Evolutionary conservation across 2,888 invertebrate species (phyloP), one percentile per base, ranked within the genome.

Genomic region (Xiphydria camelus): DNA sequence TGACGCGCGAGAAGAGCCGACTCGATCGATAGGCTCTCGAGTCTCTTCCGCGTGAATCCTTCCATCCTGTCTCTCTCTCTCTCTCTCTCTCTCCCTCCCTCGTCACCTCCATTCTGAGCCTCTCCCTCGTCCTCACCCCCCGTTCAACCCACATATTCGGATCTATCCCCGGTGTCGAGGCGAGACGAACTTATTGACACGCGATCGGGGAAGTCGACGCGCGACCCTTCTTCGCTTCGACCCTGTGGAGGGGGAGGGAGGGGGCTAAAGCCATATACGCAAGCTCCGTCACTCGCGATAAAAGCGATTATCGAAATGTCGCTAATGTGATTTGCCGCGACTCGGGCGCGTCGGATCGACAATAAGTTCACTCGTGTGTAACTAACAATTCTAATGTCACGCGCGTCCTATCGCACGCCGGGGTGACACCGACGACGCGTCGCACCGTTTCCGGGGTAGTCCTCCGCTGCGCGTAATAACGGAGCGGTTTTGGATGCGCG

Each of bases 231-330:
- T n/a, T n/a, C 6, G 23, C n/a, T n/a, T 6, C n/a, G 23, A n/a
- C 23, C 23, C 23, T 23, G 6, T 23, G 23, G n/a, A 6, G 23
- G 23, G 7, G 23, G 23, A 23, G n/a, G 7, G n/a, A n/a, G 23
- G 23, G 23, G 7, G 23, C 6, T 23, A 6, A n/a, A 6, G 7
- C 23, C 23, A n/a, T n/a, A n/a, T n/a, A n/a, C n/a, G n/a, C n/a
- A n/a, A n/a, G n/a, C n/a, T n/a, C n/a, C n/a, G 59, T 59, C 60
- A 51, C 53, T 58, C 58, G 51, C 47, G 47, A 60, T 58, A 57
- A 66, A 61, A 62, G 57, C 59, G 62, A 62, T 64, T 66, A 61
- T 56, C 55, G 60, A 65, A 66, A 62, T 49, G 63, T 66, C 51
- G 56, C 59, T 62, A 62, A 64, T 64, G 58, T 53, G 60, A 66